These are phyloP conservation scores for Thumatha senex DNA, from an alignment of 2,888 invertebrate species.

Conservation along the genomic window DNA sequence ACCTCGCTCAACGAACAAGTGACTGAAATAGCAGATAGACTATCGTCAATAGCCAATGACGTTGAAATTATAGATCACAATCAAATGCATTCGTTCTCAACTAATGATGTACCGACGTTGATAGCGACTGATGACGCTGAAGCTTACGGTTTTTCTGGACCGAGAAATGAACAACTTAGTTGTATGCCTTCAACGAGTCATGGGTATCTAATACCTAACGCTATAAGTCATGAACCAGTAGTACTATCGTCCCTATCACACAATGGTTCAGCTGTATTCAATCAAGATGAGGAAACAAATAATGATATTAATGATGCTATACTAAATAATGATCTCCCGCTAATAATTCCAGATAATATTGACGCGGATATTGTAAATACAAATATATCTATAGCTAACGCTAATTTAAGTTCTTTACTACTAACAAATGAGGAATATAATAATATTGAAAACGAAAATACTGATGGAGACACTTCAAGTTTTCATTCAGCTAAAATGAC, in stretches of 20 bases:
- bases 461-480: constrained; percentile 56
- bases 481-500: constrained; percentile 67
- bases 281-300: constrained; percentile 61
- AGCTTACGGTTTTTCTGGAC: constrained; percentile 50
- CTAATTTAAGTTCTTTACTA: constrained; percentile 83
- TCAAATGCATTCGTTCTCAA: constrained; percentile 72
- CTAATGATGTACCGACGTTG: constrained; percentile 71
- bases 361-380: constrained; percentile 70
- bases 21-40: constrained; percentile 74
- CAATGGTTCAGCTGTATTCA: constrained; percentile 74
- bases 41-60: constrained; percentile 71
- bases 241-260: constrained; percentile 80
- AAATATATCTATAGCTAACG: constrained; percentile 86
- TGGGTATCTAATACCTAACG: constrained; percentile 85
- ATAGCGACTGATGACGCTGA: constrained; percentile 61
- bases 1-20: constrained; percentile 79
- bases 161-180: constrained; percentile 70
- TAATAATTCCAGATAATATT: constrained; percentile 72
- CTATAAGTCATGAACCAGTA: constrained; percentile 82
- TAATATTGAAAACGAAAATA: constrained; percentile 50
- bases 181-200: constrained; percentile 86
- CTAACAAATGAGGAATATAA: constrained; percentile 77
- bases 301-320: constrained; percentile 51
- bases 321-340: constrained; percentile 59
- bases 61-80: constrained; percentile 60